Percentiles rank a stretch among this genome's conserved stretches.
Evolutionary conservation across 2,113 vertebrate genomes (phyloP).

Genomic region (Rostratula benghalensis): DNA sequence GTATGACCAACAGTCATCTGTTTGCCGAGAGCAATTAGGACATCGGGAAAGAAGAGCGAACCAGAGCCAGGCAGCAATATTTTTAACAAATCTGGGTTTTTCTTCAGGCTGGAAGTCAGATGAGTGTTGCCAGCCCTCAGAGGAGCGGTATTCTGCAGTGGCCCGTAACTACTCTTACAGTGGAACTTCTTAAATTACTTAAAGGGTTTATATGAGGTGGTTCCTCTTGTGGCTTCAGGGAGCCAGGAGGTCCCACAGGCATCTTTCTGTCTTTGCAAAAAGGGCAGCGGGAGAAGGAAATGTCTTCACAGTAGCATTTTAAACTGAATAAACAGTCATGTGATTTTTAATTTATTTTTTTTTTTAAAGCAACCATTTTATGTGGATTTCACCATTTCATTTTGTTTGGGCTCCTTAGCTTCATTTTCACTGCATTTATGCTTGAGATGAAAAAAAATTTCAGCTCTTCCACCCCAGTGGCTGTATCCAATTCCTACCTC

Average conservation of each 20-base stretch:
- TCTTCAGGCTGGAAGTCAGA: not conserved
- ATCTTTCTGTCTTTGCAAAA: not conserved
- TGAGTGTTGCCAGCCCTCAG: not conserved
- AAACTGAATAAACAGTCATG: not conserved
- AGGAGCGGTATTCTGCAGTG: not conserved
- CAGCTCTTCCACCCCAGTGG: not conserved
- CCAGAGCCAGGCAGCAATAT: not conserved
- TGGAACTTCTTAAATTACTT: slow-evolving; percentile 14
- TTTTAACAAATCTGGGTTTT: not conserved
- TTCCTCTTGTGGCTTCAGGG: not conserved
- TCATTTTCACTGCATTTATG: not conserved
- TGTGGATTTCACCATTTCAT: not conserved
- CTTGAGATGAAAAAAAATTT: not conserved
- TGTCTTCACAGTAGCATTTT: not conserved
- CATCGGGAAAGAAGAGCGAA: not conserved
- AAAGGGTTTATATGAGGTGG: not conserved
- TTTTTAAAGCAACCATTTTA: not conserved
- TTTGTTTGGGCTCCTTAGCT: not conserved
- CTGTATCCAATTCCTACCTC: not conserved
- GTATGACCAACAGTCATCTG: slow-evolving; percentile 60
- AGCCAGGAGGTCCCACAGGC: not conserved
- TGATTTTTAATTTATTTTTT: not conserved
- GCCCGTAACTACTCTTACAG: not conserved
- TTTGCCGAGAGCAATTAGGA: slow-evolving; percentile 17
- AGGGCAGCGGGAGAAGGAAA: not conserved